These are phyloP conservation scores for Heterodera filipjevi DNA, from an alignment of 2,888 invertebrate genomes.

Conservation along the genomic window DNA sequence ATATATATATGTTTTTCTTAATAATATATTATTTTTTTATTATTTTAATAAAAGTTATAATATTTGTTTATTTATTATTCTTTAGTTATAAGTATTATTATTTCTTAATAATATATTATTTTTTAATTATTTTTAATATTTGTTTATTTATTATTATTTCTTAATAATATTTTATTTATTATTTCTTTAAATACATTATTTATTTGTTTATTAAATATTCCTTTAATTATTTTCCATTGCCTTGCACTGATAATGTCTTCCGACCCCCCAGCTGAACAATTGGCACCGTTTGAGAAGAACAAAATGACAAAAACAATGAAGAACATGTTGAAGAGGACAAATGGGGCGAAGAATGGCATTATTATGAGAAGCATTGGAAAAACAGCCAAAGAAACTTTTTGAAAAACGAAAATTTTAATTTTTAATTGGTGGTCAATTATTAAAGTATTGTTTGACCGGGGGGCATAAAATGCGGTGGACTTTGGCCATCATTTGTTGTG, in stretches of 20 bases:
- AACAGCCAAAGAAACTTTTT: too few species aligned
- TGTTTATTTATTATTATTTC: neutral
- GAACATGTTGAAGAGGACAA: neutral
- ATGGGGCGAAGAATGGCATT: neutral
- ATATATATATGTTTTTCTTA: too few species aligned
- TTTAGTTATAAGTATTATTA: too few species aligned
- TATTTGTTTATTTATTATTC: neutral
- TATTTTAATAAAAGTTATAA: too few species aligned
- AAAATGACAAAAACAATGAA: neutral
- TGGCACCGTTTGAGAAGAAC: neutral
- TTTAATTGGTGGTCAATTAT: neutral
- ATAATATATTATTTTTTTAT: too few species aligned
- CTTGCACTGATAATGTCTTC: conserved; percentile 17
- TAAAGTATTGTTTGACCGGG: neutral
- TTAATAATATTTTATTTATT: too few species aligned
- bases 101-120: neutral
- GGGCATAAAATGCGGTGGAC: neutral
- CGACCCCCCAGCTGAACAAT: neutral
- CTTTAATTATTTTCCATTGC: too few species aligned
- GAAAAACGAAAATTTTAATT: too few species aligned
- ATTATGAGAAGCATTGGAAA: neutral
- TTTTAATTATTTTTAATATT: neutral
- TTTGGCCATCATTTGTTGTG: neutral
- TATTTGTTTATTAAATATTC: too few species aligned
- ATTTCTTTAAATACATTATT: too few species aligned